These are phyloP conservation scores for Polyergus mexicanus DNA, from an alignment of 1,140 invertebrate genomes.

Conservation along the genomic window DNA sequence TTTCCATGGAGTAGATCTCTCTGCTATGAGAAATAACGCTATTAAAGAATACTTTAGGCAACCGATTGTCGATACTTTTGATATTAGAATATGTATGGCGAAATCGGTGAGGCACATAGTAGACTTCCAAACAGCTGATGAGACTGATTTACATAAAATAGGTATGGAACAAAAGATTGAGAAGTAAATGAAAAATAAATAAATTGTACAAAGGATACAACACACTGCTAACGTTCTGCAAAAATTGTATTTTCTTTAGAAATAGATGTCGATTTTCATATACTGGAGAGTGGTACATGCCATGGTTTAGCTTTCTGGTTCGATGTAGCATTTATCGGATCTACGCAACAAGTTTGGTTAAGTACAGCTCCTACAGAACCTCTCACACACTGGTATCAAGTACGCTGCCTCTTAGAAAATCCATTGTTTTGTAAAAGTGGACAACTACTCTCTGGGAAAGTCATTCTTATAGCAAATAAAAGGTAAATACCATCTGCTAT, in stretches of 20 bases:
- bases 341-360: slow-evolving; percentile 96
- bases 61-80: slow-evolving; percentile 99
- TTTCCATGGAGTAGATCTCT: slow-evolving; percentile 99
- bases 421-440: slow-evolving; percentile 98
- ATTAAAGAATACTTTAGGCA: slow-evolving; percentile 99
- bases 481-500: slow-evolving; percentile 86
- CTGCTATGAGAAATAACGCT: slow-evolving; percentile 95
- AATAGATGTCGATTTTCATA: slow-evolving; percentile 97
- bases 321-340: slow-evolving; percentile 99
- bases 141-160: slow-evolving; percentile 98
- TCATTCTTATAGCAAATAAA: slow-evolving; percentile 97
- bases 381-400: slow-evolving; percentile 99
- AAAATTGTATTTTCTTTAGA: slow-evolving; percentile 85
- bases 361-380: slow-evolving; percentile 99
- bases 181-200: background rate
- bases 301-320: slow-evolving; percentile 99
- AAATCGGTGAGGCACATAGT: slow-evolving; percentile 98
- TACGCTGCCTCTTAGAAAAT: slow-evolving; percentile 97
- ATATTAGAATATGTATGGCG: slow-evolving; percentile 98
- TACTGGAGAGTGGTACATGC: slow-evolving; percentile 97
- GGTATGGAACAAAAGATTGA: slow-evolving; percentile 83
- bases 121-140: slow-evolving; percentile 97
- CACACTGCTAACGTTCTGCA: slow-evolving; percentile 1
- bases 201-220: too few relatives aligned
- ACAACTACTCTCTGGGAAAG: slow-evolving; percentile 95